phyloP scores from a whole-genome alignment of 2,797 vertebrate genomes.

The Enteromius radiatus region DNA sequence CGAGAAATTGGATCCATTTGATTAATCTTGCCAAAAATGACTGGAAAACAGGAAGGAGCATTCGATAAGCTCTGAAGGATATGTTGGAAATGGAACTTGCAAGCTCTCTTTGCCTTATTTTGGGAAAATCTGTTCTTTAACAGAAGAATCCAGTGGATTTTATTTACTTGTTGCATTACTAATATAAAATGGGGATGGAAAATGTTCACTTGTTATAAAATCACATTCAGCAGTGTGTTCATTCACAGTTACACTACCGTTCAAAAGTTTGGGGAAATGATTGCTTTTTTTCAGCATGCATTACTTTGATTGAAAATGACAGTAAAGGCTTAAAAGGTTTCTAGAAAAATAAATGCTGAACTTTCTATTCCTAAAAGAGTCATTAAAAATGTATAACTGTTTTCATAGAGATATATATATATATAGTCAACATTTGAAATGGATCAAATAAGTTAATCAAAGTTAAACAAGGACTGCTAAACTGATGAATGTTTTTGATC shows the following conservation, averaged over 20 bases:
- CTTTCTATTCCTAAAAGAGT: background rate
- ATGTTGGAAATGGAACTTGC: constrained; percentile 21
- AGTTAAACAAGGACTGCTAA: no score
- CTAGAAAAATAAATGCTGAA: background rate
- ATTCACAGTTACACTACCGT: background rate
- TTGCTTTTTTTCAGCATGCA: background rate
- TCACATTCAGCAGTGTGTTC: background rate
- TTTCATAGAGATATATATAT: background rate
- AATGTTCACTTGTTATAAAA: background rate
- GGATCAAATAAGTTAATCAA: no score
- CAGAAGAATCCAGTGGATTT: constrained; percentile 7
- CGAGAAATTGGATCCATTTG: background rate
- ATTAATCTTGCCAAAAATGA: constrained; percentile 33
- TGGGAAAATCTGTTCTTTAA: background rate
- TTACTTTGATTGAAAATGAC: background rate
- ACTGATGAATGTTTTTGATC: no score
- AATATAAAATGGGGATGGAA: background rate
- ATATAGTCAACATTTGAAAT: no score
- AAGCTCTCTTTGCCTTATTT: constrained; percentile 58
- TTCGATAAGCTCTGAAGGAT: constrained; percentile 51
- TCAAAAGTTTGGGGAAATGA: background rate
- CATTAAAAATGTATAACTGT: background rate
- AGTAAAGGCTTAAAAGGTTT: background rate
- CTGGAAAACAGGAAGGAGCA: constrained; percentile 18
- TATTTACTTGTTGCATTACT: constrained; percentile 31